Conservation (phyloP, 2,113 vertebrate genomes). For the Urocynchramus pylzowi region DNA sequence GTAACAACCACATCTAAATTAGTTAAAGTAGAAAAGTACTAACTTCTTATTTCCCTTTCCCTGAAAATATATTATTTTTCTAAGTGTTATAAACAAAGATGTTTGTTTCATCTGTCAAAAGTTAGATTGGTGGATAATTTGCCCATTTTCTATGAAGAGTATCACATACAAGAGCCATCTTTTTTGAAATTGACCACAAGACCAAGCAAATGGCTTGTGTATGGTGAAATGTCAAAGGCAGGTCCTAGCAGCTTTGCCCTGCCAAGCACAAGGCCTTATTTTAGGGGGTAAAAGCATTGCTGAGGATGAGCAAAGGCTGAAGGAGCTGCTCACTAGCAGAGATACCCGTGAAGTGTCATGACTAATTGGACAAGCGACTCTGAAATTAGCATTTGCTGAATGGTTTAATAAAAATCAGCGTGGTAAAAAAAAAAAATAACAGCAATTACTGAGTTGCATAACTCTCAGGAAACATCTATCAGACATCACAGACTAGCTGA, state of each 20-base stretch:
- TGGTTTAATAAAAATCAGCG: background rate
- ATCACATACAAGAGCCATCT: fast-evolving
- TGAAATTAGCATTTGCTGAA: constrained; percentile 37
- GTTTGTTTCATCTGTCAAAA: background rate
- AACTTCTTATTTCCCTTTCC: background rate
- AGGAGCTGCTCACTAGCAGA: background rate
- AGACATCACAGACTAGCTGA: constrained; percentile 42
- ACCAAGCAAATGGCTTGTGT: fast-evolving
- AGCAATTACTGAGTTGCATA: constrained; percentile 38
- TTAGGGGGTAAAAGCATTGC: background rate
- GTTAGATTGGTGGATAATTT: background rate
- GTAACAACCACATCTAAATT: background rate
- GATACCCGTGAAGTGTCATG: background rate
- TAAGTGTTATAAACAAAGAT: background rate
- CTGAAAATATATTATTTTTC: background rate
- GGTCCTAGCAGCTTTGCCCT: background rate
- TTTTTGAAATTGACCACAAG: background rate
- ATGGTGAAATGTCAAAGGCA: fast-evolving
- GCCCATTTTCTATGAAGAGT: fast-evolving
- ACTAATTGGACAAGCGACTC: background rate
- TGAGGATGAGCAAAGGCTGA: background rate
- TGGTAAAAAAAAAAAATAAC: constrained; percentile 3
- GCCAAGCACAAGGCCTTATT: background rate
- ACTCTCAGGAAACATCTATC: constrained; percentile 39
- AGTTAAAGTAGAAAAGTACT: background rate